These are phyloP conservation scores for Rhagoletis zephyria DNA, from an alignment of 1,140 invertebrate species.

Conservation along the genomic window DNA sequence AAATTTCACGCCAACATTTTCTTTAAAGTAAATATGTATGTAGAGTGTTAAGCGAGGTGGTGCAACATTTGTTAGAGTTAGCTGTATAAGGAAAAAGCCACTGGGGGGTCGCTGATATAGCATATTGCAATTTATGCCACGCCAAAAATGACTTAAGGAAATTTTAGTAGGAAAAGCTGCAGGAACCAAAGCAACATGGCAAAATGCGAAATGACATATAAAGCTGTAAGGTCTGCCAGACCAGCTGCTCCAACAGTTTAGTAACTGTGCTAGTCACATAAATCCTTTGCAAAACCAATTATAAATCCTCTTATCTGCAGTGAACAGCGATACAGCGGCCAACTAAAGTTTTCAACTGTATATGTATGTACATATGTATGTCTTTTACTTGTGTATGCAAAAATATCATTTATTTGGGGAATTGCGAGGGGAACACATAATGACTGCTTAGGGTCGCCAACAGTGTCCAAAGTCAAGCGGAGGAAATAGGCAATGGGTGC, in stretches of 20 bases:
- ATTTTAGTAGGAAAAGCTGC: neutral
- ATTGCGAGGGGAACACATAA: neutral
- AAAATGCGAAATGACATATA: conserved; percentile 35
- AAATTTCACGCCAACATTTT: neutral
- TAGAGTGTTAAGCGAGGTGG: neutral
- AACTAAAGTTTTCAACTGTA: neutral
- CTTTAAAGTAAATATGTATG: neutral
- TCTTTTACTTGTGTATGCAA: neutral
- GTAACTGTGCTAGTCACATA: conserved; percentile 34
- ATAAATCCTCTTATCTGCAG: conserved; percentile 46
- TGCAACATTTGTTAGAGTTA: no score
- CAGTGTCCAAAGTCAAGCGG: neutral
- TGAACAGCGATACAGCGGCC: neutral
- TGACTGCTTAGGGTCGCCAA: neutral
- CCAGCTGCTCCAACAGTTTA: neutral
- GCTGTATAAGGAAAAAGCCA: neutral
- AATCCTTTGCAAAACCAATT: conserved; percentile 18
- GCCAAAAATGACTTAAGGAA: neutral
- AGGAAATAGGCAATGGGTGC: neutral
- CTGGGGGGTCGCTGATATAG: neutral
- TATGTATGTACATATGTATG: neutral
- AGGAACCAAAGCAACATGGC: neutral
- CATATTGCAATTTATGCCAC: conserved; percentile 13
- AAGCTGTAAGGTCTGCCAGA: neutral
- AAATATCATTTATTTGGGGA: neutral